A percentile compares a stretch with the other conserved stretches of the same genome.
Conservation (phyloP, 2,888 invertebrate genomes). For the Drosophila algonquin region DNA sequence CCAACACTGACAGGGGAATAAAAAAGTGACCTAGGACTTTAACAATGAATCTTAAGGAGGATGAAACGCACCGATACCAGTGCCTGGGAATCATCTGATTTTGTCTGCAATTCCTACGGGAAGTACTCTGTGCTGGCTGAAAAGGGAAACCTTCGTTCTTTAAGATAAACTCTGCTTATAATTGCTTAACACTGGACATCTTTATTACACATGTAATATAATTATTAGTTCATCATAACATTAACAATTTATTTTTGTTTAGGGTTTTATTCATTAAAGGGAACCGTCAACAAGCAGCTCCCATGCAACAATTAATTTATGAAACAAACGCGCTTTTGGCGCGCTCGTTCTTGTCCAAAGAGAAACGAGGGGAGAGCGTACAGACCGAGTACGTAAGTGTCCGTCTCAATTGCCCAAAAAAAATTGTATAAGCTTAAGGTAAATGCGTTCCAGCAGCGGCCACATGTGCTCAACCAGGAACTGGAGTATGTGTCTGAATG, state of each 20-base stretch:
- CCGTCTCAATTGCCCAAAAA: slow-evolving; percentile 67
- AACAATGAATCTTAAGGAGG: no score
- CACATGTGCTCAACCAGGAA: slow-evolving; percentile 74
- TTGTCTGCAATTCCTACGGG: no score
- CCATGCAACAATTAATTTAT: slow-evolving; percentile 33
- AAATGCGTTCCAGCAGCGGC: slow-evolving; percentile 79
- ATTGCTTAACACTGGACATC: slow-evolving; percentile 25
- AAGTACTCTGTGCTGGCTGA: background rate
- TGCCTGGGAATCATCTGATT: no score
- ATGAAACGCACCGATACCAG: no score
- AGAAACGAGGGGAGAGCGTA: background rate
- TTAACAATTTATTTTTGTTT: slow-evolving; percentile 53
- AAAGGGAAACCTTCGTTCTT: background rate
- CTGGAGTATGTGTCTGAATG: slow-evolving; percentile 70
- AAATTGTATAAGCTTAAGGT: slow-evolving; percentile 74
- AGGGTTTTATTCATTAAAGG: slow-evolving; percentile 11
- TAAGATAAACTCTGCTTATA: background rate
- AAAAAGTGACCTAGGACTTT: no score
- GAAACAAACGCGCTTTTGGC: background rate
- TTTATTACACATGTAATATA: slow-evolving; percentile 29
- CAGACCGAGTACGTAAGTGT: background rate
- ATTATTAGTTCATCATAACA: slow-evolving; percentile 55
- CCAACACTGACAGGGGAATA: no score
- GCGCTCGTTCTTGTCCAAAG: background rate
- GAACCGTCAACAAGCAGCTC: slow-evolving; percentile 11